These are phyloP conservation scores for Squalus acanthias DNA, from an alignment of 2,797 vertebrate species.

Conservation along the genomic window DNA sequence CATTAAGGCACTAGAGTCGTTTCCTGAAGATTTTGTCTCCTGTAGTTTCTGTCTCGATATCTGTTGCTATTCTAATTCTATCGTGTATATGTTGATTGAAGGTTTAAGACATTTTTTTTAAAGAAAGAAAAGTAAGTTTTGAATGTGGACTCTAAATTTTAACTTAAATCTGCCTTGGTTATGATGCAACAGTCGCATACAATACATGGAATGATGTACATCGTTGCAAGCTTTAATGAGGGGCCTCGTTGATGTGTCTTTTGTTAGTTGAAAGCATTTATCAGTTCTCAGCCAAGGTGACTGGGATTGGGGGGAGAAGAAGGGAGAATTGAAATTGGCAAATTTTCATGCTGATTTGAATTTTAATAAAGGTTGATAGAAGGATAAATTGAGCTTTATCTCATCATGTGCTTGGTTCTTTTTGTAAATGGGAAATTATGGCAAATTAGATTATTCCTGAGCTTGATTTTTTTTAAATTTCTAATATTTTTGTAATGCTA, in stretches of 20 bases:
- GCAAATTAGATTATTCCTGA: neutral
- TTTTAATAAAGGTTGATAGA: neutral
- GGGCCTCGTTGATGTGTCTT: neutral
- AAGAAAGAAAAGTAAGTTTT: neutral
- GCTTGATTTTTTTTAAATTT: neutral
- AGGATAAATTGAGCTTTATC: neutral
- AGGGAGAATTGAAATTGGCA: neutral
- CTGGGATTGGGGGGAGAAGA: neutral
- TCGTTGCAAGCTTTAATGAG: neutral
- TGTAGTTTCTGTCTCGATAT: neutral
- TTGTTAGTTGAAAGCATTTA: neutral
- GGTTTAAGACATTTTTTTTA: neutral
- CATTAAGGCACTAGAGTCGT: neutral
- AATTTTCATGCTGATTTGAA: neutral
- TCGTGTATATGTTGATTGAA: neutral
- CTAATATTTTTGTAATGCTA: neutral
- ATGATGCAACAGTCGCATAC: neutral
- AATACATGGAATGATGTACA: neutral
- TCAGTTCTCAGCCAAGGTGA: neutral
- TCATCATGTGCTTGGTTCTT: neutral
- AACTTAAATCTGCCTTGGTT: neutral
- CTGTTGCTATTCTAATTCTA: neutral
- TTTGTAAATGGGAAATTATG: neutral
- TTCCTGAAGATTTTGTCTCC: neutral
- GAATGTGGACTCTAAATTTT: neutral